A percentile compares a stretch with the other conserved stretches of the same genome.
phyloP scores from a whole-genome alignment of 64 coral and sea anemone species.

The Pocillopora damicornis region DNA sequence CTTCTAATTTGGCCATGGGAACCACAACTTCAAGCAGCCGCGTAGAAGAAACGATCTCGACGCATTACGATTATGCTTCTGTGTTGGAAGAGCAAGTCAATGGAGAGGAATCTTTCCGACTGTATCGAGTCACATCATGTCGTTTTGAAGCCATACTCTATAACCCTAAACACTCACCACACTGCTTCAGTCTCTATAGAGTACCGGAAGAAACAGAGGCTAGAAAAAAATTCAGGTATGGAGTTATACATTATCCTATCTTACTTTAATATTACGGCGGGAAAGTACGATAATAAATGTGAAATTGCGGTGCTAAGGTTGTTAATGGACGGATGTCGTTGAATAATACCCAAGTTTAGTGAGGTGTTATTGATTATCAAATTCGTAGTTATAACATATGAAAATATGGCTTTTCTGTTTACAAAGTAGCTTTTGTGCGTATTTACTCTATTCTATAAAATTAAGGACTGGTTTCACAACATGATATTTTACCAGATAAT shows the following conservation, averaged over 20 bases:
- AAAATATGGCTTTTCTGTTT: too few relatives aligned
- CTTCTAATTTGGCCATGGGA: conserved; percentile 37
- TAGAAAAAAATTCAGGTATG: conserved; percentile 71
- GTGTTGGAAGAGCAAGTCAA: conserved; percentile 59
- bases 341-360: too few relatives aligned
- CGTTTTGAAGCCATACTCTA: conserved; percentile 75
- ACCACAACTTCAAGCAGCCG: conserved; percentile 42
- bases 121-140: conserved; percentile 60
- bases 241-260: neutral
- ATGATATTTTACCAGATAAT: too few relatives aligned
- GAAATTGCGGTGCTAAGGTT: neutral
- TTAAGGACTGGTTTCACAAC: too few relatives aligned
- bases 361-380: too few relatives aligned
- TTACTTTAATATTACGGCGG: neutral
- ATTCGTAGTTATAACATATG: too few relatives aligned
- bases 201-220: conserved; percentile 59
- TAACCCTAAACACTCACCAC: conserved; percentile 59
- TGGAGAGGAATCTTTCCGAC: conserved; percentile 31
- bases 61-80: conserved; percentile 37
- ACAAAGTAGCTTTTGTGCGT: too few relatives aligned
- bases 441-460: too few relatives aligned
- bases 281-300: neutral
- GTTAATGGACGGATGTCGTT: too few relatives aligned
- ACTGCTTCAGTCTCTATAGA: conserved; percentile 70
- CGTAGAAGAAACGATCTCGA: conserved; percentile 59